Conservation (phyloP, 2,797 vertebrate species). For the Acipenser ruthenus region DNA sequence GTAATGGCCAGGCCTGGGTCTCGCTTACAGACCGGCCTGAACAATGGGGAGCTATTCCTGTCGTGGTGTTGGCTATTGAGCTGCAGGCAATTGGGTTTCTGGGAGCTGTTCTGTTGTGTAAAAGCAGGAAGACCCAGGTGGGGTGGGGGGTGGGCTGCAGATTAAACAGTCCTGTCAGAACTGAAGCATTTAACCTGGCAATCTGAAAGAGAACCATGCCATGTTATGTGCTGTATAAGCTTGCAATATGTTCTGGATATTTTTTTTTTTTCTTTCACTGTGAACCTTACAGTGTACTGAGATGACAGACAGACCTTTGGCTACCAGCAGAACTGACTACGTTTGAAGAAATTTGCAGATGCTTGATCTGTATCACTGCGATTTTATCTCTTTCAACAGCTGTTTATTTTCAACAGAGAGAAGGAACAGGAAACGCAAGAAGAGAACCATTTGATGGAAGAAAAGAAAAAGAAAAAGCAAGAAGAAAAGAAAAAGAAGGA, state of each 20-base stretch:
- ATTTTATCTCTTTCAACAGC: neutral
- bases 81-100: no score
- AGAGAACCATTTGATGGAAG: slow-evolving; percentile 83
- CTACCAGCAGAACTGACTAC: neutral
- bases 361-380: neutral
- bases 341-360: neutral
- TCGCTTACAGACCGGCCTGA: neutral
- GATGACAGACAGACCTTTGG: neutral
- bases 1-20: slow-evolving; percentile 8
- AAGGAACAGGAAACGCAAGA: slow-evolving; percentile 65
- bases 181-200: no score
- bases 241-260: neutral
- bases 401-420: slow-evolving; percentile 42
- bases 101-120: no score
- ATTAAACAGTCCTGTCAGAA: no score
- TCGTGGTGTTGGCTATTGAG: neutral
- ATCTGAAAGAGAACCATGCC: no score
- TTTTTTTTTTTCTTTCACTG: neutral
- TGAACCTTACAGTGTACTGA: neutral
- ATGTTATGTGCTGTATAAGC: no score
- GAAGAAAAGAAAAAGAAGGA: slow-evolving; percentile 82
- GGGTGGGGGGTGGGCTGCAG: neutral
- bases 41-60: neutral
- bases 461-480: slow-evolving; percentile 84
- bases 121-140: no score